phyloP scores from a whole-genome alignment of 2,888 invertebrate genomes.

The Pseudoips prasinana region DNA sequence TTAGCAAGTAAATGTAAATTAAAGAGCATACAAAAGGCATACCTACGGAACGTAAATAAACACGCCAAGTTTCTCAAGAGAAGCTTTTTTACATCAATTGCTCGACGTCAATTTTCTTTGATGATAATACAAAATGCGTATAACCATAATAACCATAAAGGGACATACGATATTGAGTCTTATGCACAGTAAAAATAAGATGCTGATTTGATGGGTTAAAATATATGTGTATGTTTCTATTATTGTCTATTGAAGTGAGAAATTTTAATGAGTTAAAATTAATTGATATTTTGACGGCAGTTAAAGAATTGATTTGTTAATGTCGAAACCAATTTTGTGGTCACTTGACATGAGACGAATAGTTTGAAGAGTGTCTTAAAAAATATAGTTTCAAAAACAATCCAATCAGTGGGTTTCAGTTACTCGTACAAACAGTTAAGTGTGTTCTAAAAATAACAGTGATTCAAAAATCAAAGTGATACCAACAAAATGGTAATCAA shows the following conservation, averaged over 20 bases:
- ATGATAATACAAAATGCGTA: constrained; percentile 59
- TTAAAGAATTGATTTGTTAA: constrained; percentile 31
- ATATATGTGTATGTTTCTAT: too few species aligned
- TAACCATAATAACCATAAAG: constrained; percentile 5
- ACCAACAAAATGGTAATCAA: constrained; percentile 6
- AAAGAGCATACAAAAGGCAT: constrained; percentile 2
- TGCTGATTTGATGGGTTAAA: too few species aligned
- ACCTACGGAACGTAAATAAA: constrained; percentile 23
- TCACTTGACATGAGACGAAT: constrained; percentile 16
- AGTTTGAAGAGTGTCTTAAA: constrained; percentile 17
- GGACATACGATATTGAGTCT: not conserved
- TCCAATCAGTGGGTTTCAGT: too few species aligned
- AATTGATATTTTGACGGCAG: constrained; percentile 64
- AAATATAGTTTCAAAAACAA: not conserved
- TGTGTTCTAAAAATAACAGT: not conserved
- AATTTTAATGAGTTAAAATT: constrained; percentile 59
- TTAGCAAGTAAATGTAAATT: constrained; percentile 12
- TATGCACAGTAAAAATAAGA: too few species aligned
- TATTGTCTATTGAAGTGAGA: constrained; percentile 39
- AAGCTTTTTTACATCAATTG: constrained; percentile 35
- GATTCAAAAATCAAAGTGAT: constrained; percentile 1
- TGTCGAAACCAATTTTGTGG: constrained; percentile 39
- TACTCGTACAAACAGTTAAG: too few species aligned
- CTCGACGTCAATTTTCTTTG: constrained; percentile 63
- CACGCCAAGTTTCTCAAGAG: constrained; percentile 17